A percentile compares a stretch with the other conserved stretches of the same genome.
phyloP scores from a whole-genome alignment of 1,140 invertebrate species.

The Amyelois transitella region DNA sequence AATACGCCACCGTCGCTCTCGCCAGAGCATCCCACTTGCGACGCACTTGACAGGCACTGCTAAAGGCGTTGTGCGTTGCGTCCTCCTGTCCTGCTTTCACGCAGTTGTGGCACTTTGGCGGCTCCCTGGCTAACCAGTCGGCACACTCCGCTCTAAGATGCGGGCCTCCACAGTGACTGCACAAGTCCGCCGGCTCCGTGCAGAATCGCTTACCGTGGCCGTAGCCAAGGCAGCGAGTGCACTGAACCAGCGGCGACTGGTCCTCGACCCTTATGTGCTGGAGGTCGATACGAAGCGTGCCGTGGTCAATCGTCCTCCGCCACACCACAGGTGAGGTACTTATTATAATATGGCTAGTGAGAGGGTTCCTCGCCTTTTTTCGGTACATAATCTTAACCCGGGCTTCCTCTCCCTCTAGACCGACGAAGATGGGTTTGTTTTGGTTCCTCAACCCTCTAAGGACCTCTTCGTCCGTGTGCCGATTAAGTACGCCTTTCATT shows the following conservation, averaged over 20 bases:
- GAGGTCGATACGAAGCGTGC: conserved; percentile 9
- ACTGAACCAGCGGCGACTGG: conserved; percentile 15
- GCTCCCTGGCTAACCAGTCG: background rate
- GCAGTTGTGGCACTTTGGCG: background rate
- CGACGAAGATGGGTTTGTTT: conserved; percentile 10
- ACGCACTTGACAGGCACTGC: background rate
- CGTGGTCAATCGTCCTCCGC: background rate
- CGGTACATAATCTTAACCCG: conserved; percentile 9
- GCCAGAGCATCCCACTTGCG: background rate
- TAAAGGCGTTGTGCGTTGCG: background rate
- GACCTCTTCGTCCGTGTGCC: conserved; percentile 17
- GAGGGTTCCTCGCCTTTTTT: conserved; percentile 14
- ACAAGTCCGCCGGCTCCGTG: background rate
- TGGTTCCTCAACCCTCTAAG: conserved; percentile 8
- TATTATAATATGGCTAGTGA: conserved; percentile 7
- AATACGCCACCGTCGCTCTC: no score
- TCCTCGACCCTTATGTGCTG: conserved; percentile 8
- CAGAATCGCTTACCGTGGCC: conserved; percentile 14
- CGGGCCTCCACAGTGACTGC: background rate
- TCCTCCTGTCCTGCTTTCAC: background rate
- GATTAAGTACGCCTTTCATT: background rate
- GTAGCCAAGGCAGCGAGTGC: conserved; percentile 13
- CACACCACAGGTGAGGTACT: conserved; percentile 12
- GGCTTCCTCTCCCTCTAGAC: background rate
- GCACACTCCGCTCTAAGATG: background rate